These are phyloP conservation scores for Xiphophorus hellerii DNA, from an alignment of 2,113 vertebrate genomes.

Conservation along the genomic window DNA sequence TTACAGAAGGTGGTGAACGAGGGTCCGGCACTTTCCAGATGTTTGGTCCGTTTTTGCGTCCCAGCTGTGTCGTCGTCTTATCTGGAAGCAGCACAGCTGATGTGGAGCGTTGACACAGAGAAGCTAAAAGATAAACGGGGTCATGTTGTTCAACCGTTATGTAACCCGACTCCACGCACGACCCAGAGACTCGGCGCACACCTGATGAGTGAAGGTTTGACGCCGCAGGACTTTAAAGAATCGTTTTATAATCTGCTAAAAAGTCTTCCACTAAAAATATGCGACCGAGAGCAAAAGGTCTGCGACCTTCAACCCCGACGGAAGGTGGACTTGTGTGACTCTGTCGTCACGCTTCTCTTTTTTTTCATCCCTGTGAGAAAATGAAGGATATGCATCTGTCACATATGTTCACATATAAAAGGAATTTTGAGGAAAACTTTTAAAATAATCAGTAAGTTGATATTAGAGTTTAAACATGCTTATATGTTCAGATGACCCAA, in stretches of 20 bases:
- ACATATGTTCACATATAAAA: not conserved
- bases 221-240: not conserved
- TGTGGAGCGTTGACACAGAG: not conserved
- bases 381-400: not conserved
- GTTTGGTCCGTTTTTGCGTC: not conserved
- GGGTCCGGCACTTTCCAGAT: too few relatives aligned
- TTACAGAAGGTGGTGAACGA: not conserved
- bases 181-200: not conserved
- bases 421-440: not conserved
- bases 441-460: not conserved
- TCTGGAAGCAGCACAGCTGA: slow-evolving; percentile 1
- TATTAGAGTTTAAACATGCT: not conserved
- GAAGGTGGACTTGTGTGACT: too few relatives aligned
- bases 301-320: too few relatives aligned
- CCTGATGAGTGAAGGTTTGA: not conserved
- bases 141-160: slow-evolving; percentile 24
- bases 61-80: not conserved
- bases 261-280: too few relatives aligned
- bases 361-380: not conserved
- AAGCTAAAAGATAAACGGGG: slow-evolving; percentile 24
- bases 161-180: slow-evolving; percentile 19
- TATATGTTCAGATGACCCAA: too few relatives aligned
- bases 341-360: too few relatives aligned
- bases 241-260: not conserved
- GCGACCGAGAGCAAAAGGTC: too few relatives aligned